Base-by-base conservation (phyloP, 1,140 invertebrate genomes). In the Bombus consobrinus region DNA sequence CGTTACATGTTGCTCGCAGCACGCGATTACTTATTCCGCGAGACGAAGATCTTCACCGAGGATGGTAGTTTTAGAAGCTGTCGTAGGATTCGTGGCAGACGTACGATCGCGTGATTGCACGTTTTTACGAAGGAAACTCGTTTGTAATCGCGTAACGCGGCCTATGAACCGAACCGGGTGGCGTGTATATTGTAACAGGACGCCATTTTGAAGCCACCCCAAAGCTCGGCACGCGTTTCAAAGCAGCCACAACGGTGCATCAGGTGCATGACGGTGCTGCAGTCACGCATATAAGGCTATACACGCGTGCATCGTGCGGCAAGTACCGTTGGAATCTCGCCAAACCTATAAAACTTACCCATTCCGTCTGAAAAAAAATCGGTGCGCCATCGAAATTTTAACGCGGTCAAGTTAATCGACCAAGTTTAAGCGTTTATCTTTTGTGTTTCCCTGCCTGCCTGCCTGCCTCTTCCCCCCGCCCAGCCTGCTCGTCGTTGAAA, bases 161-260 rank as follows among this genome's bases (percentile, higher is more conserved):
- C 74, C 9, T 10, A 15, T 15, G 62, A 25, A 68, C 1, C 39
- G 68, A 62, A 37, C 47, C 18, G 43, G 32, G 10, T n/a, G 34
- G 43, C 22, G 43, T 73, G 73, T 73, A 57, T 34, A 57, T 34
- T 3, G 47, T 41, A 64, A 53, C 53, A 47, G 53, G 81, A 80
- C 86, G 86, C 86, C 86, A 87, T 87, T 87, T 87, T 87, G 86
- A 74, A 74, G 76, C 83, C 83, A 53, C 34, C 69, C 53, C 47
- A 69, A 79, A 79, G 76, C 47, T 43, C 25, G 39, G 53, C 82
- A 62, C 82, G 32, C 75, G 62, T 71, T 79, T 84, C 82, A 71
- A 59, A 64, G 76, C 83, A 25, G 68, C 83, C 39, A 39, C 69
- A 62, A 32, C 71, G 78, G 43, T 81, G 71, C 83, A 37, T 85